These are phyloP conservation scores for Acipenser ruthenus DNA, from an alignment of 2,797 vertebrate genomes.

Conservation along the genomic window DNA sequence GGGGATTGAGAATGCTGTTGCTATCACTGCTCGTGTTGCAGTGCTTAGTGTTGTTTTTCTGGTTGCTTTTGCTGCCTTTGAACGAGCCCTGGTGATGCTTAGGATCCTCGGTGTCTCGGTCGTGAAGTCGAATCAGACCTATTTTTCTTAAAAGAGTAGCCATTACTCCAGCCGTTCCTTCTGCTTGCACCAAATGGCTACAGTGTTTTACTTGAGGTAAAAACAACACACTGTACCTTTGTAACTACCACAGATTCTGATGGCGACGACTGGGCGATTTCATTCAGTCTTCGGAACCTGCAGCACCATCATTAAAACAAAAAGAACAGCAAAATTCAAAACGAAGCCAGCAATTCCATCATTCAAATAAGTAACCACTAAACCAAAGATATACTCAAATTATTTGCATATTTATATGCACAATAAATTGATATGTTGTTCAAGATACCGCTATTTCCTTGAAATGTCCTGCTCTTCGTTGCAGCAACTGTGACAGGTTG, in stretches of 20 bases:
- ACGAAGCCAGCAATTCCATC: slow-evolving; percentile 31
- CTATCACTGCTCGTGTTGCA: slow-evolving; percentile 62
- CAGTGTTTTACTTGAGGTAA: slow-evolving; percentile 28
- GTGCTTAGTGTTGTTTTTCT: slow-evolving; percentile 80
- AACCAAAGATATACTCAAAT: background rate
- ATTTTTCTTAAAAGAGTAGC: slow-evolving; percentile 95
- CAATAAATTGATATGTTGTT: slow-evolving; percentile 3
- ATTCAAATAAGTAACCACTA: background rate
- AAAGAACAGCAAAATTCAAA: slow-evolving; percentile 15
- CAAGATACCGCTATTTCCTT: slow-evolving; percentile 5
- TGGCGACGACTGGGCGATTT: slow-evolving; percentile 38
- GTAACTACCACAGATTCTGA: slow-evolving; percentile 51
- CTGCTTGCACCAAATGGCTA: slow-evolving; percentile 16
- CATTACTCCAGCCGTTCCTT: slow-evolving; percentile 57
- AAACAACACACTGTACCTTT: slow-evolving; percentile 31
- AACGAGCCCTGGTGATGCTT: slow-evolving; percentile 90
- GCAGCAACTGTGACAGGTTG: slow-evolving; percentile 24
- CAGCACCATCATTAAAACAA: slow-evolving; percentile 44
- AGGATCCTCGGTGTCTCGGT: slow-evolving; percentile 93
- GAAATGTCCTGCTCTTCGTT: slow-evolving; percentile 16
- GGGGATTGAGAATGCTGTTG: slow-evolving; percentile 63
- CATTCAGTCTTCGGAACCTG: slow-evolving; percentile 43
- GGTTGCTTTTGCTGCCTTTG: slow-evolving; percentile 76
- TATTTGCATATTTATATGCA: background rate
- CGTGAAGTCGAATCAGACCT: slow-evolving; percentile 94